Evolutionary conservation across 30 jellyfish, hydroid and myxozoan genomes (phyloP).

Genomic region (Turritopsis dohrnii): DNA sequence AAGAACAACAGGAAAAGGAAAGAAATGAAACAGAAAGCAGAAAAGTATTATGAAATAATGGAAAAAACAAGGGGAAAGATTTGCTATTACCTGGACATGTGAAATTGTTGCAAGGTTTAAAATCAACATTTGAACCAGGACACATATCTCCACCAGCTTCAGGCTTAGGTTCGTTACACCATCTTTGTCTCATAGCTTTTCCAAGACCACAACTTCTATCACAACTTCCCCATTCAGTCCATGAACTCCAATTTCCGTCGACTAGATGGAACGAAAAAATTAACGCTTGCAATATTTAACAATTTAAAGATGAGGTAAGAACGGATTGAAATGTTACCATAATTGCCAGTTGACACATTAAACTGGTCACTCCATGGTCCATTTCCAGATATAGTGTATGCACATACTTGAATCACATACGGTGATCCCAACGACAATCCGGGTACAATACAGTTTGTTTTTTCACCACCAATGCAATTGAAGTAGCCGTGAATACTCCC

Average conservation of each 20-base stretch:
- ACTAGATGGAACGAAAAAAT: neutral
- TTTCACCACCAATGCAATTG: neutral
- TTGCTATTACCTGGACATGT: constrained; percentile 4
- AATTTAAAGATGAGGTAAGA: too few relatives aligned
- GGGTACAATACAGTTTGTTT: neutral
- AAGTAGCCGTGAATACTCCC: neutral
- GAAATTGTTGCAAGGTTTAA: constrained; percentile 1
- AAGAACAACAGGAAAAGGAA: neutral
- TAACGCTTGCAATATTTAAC: neutral
- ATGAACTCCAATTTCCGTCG: constrained; percentile 8
- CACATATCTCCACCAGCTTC: neutral
- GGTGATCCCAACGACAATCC: constrained; percentile 9
- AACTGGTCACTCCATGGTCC: neutral
- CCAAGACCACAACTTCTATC: constrained; percentile 10
- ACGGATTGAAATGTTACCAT: neutral
- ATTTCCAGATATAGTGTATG: neutral
- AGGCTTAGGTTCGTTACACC: constrained; percentile 8
- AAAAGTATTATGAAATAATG: neutral
- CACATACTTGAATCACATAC: neutral
- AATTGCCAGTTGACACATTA: constrained; percentile 3
- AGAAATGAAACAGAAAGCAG: neutral
- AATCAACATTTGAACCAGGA: neutral
- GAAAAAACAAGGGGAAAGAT: neutral
- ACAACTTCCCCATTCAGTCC: constrained; percentile 16
- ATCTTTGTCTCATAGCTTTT: constrained; percentile 21